Evolutionary conservation across 1,140 invertebrate genomes (phyloP).

Genomic region (Drosophila melanogaster): Release_6_plus_ISO1_MT NT_037436.4:14813501-14814000

Average conservation of each 20-base stretch:
- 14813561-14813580: slow-evolving; percentile 24
- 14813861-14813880: slow-evolving; percentile 12
- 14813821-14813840: slow-evolving; percentile 42
- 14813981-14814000: slow-evolving; percentile 6
- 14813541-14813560: slow-evolving; percentile 17
- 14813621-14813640: slow-evolving; percentile 54
- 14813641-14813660: slow-evolving; percentile 50
- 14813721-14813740: slow-evolving; percentile 36
- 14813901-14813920: slow-evolving; percentile 34
- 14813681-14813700: slow-evolving; percentile 35
- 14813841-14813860: slow-evolving; percentile 34
- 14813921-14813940: slow-evolving; percentile 33
- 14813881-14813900: slow-evolving; percentile 5
- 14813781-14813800: slow-evolving; percentile 45
- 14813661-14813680: slow-evolving; percentile 18
- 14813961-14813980: slow-evolving; percentile 8
- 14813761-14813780: slow-evolving; percentile 12
- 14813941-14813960: slow-evolving; percentile 27
- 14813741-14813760: slow-evolving; percentile 44
- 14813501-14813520: neutral
- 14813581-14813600: slow-evolving; percentile 31
- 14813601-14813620: slow-evolving; percentile 21
- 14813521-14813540: slow-evolving; percentile 14
- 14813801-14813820: slow-evolving; percentile 39
- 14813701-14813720: slow-evolving; percentile 59